A percentile compares a stretch with the other conserved stretches of the same genome.
Evolutionary conservation across 2,888 invertebrate genomes (phyloP).

Genomic region (Rhyacophila evoluta): DNA sequence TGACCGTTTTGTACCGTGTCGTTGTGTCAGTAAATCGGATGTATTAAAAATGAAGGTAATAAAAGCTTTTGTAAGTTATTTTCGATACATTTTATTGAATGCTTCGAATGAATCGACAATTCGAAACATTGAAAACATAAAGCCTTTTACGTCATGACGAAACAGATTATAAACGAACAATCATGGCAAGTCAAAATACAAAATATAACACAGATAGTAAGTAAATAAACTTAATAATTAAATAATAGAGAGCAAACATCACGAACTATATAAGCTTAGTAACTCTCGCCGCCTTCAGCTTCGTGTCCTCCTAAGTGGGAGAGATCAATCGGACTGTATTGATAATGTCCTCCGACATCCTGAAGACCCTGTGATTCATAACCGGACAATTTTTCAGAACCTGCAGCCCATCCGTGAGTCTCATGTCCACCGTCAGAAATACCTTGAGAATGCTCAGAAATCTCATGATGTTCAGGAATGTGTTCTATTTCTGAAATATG

Average conservation of each 20-base stretch:
- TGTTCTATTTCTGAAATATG: conserved; percentile 56
- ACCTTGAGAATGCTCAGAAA: neutral
- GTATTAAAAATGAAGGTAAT: too few species aligned
- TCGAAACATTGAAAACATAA: conserved; percentile 11
- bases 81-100: neutral
- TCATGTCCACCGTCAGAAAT: neutral
- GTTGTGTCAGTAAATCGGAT: too few species aligned
- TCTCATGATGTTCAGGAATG: conserved; percentile 20
- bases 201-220: conserved; percentile 30
- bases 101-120: neutral
- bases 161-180: neutral
- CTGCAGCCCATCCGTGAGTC: neutral
- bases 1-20: too few species aligned
- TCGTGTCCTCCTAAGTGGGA: conserved; percentile 59
- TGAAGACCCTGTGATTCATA: conserved; percentile 50
- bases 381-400: neutral
- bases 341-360: conserved; percentile 60
- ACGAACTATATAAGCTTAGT: conserved; percentile 11
- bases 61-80: neutral
- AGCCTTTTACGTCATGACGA: neutral
- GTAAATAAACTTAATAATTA: conserved; percentile 34
- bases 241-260: conserved; percentile 39
- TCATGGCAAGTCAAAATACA: neutral
- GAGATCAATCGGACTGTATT: conserved; percentile 59
- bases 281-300: conserved; percentile 60